Base-by-base conservation (phyloP, 2,113 vertebrate species). In the Todiramphus chloris region DNA sequence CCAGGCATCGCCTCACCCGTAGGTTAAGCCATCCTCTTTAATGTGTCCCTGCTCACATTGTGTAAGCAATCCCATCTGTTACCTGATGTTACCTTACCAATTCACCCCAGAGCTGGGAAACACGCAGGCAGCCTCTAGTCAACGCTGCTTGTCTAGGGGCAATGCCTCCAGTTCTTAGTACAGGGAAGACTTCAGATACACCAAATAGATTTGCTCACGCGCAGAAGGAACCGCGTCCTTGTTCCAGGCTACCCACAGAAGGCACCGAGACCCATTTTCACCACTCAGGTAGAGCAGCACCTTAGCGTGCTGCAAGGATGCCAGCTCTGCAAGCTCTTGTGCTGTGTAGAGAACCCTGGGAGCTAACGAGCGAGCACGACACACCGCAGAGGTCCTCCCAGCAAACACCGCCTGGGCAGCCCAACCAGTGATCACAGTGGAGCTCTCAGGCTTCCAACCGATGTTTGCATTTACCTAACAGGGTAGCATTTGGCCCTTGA, bases 41-140 rank as follows among this genome's bases (percentile, higher is more conserved):
- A 12, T 1, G 16, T 16, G 31, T 3, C 75, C 35, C 63, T 33
- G 48, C 24, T 41, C 56, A 11, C n/a, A 2, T 1, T 5, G 41
- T 17, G 33, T 46, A 10, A 78, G 69, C 69, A 43, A 53, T 28
- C 37, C 53, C 73, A 44, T 5, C 51, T 41, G 30, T 14, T 72
- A 66, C 70, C 9, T 23, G 27, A 0, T 3, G 35, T 39, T 21
- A 50, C 83, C 51, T 75, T 50, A 30, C 11, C 74, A 44, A 8
- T 35, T 53, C 81, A 20, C 63, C 9, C 1, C 0, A 0, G 60
- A 51, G 51, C 0, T 56, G 39, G 53, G 31, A 62, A 59, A 58
- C 30, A 58, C 0, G 0, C 35, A 31, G 68, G 39, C 70, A 89
- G 64, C 37, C 31, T 43, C 85, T 51, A 62, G 41, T 12, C 73